A percentile compares a stretch with the other conserved stretches of the same genome.
Evolutionary conservation across 1,140 invertebrate genomes (phyloP).

Genomic region (Drosophila pectinifera): DNA sequence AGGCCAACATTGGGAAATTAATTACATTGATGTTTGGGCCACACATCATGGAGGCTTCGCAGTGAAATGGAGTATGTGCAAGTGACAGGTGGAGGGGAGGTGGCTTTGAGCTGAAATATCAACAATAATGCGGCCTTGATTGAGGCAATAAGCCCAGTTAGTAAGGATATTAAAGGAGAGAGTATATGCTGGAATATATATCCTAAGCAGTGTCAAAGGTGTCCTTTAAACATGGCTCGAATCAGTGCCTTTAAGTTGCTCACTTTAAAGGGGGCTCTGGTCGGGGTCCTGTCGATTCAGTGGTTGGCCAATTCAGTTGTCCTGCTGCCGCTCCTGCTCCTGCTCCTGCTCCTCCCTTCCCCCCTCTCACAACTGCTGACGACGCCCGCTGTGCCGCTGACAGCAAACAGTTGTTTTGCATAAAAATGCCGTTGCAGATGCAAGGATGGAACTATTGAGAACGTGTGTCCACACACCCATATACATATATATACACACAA

Average conservation of each 20-base stretch:
- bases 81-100: slow-evolving; percentile 23
- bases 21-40: slow-evolving; percentile 46
- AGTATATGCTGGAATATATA: no score
- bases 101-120: slow-evolving; percentile 16
- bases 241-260: background rate
- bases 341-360: background rate
- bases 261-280: slow-evolving; percentile 18
- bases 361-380: slow-evolving; percentile 18
- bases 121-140: background rate
- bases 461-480: no score
- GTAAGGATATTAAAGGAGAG: background rate
- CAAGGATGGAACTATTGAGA: slow-evolving; percentile 26
- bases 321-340: background rate
- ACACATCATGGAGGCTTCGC: no score
- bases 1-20: slow-evolving; percentile 49
- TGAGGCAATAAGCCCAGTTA: background rate
- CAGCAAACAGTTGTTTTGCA: slow-evolving; percentile 82
- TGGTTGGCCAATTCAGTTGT: slow-evolving; percentile 24
- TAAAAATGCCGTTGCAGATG: slow-evolving; percentile 76
- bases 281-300: background rate
- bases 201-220: no score
- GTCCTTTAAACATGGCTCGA: no score
- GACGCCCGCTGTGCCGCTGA: slow-evolving; percentile 67
- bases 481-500: background rate
- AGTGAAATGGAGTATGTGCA: no score